Evolutionary conservation across 2,888 invertebrate genomes (phyloP).

Genomic region (Dione vanillae): DNA sequence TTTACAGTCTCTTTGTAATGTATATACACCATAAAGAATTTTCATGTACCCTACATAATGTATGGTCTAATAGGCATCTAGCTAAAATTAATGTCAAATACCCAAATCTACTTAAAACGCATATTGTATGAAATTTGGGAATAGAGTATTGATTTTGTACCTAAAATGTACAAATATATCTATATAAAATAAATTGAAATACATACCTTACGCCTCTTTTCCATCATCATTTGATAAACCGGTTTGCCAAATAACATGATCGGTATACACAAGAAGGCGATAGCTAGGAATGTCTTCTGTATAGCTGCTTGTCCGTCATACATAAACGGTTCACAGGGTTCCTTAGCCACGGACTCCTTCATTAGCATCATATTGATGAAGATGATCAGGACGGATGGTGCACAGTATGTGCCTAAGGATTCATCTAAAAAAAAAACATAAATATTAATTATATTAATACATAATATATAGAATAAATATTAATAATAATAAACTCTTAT

Average conservation of each 20-base stretch:
- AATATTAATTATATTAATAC: too few relatives aligned
- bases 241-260: constrained; percentile 92
- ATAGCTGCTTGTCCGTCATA: constrained; percentile 84
- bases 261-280: constrained; percentile 89
- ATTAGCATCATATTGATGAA: constrained; percentile 92
- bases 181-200: neutral
- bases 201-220: constrained; percentile 66
- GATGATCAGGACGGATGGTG: constrained; percentile 91
- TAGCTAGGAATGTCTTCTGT: constrained; percentile 86
- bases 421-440: constrained; percentile 72
- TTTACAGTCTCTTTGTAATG: too few relatives aligned
- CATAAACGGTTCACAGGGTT: constrained; percentile 84
- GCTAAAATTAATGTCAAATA: too few relatives aligned
- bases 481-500: too few relatives aligned
- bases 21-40: too few relatives aligned
- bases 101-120: too few relatives aligned
- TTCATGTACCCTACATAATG: too few relatives aligned
- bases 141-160: too few relatives aligned
- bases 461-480: too few relatives aligned
- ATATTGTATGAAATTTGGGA: too few relatives aligned
- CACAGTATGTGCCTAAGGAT: constrained; percentile 82
- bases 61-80: too few relatives aligned
- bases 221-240: constrained; percentile 83
- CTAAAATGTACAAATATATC: too few relatives aligned
- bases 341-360: constrained; percentile 71